phyloP scores from a whole-genome alignment of 2,113 vertebrate species.

The Natator depressus region DNA sequence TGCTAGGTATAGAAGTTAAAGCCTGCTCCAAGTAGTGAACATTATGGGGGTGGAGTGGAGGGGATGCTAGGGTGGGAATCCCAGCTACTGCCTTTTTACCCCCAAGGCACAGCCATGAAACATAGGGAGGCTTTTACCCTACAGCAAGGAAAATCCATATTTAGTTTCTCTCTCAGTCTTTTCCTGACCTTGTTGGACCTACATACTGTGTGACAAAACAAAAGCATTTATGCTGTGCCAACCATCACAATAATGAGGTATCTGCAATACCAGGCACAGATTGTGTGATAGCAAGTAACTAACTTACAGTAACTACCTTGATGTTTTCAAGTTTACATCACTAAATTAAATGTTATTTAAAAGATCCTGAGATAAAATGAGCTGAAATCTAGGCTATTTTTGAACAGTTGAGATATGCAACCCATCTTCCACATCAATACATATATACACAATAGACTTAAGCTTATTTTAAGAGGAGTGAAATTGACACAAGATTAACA shows the following conservation, averaged over 20 bases:
- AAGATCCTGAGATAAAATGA: not conserved
- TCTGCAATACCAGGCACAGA: not conserved
- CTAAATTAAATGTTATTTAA: not conserved
- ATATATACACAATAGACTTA: not conserved
- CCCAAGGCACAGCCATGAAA: not conserved
- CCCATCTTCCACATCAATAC: rapidly evolving
- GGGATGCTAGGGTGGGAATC: not conserved
- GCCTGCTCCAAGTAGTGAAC: not conserved
- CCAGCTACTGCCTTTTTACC: not conserved
- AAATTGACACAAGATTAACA: not conserved
- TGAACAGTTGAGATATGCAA: not conserved
- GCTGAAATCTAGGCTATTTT: not conserved
- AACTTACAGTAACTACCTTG: not conserved
- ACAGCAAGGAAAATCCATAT: not conserved
- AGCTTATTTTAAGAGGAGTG: not conserved
- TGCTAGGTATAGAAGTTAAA: not conserved
- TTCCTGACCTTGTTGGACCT: not conserved
- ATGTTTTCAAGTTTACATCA: not conserved
- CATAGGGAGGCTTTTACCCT: rapidly evolving
- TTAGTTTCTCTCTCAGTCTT: not conserved
- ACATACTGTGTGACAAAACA: not conserved
- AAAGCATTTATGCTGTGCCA: rapidly evolving
- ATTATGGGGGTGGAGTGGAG: not conserved
- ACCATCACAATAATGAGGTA: rapidly evolving
- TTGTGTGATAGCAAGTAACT: not conserved